Conservation (phyloP, 2,113 vertebrate species). For the Gila orcuttii region DNA sequence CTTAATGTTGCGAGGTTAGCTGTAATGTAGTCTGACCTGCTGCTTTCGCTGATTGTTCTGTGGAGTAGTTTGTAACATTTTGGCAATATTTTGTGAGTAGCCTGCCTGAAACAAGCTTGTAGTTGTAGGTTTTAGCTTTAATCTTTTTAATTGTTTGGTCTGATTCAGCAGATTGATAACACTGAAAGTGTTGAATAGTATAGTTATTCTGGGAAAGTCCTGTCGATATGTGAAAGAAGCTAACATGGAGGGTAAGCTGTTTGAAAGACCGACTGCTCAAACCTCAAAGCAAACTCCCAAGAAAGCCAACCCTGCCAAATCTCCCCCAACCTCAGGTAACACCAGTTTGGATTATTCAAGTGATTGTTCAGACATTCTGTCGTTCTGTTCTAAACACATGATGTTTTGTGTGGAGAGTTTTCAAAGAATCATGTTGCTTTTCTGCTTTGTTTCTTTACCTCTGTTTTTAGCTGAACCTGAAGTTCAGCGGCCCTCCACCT, state of each 20-base stretch:
- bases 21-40: no score
- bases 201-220: slow-evolving; percentile 95
- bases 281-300: slow-evolving; percentile 73
- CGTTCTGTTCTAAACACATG: neutral
- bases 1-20: neutral
- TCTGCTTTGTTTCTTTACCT: neutral
- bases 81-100: neutral
- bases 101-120: neutral
- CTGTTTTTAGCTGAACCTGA: slow-evolving; percentile 71
- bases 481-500: slow-evolving; percentile 74
- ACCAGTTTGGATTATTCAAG: neutral
- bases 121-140: neutral
- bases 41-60: no score
- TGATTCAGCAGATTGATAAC: slow-evolving; percentile 84
- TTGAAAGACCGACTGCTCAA: slow-evolving; percentile 71
- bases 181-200: slow-evolving; percentile 94
- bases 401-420: neutral
- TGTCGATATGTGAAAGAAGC: slow-evolving; percentile 95
- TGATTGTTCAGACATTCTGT: neutral
- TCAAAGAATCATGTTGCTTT: neutral
- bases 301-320: slow-evolving; percentile 73
- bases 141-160: neutral
- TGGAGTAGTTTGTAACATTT: neutral
- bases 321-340: slow-evolving; percentile 41
- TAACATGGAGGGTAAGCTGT: slow-evolving; percentile 96